Conservation (phyloP, 1,140 invertebrate genomes). For the Antheraea pernyi region DNA sequence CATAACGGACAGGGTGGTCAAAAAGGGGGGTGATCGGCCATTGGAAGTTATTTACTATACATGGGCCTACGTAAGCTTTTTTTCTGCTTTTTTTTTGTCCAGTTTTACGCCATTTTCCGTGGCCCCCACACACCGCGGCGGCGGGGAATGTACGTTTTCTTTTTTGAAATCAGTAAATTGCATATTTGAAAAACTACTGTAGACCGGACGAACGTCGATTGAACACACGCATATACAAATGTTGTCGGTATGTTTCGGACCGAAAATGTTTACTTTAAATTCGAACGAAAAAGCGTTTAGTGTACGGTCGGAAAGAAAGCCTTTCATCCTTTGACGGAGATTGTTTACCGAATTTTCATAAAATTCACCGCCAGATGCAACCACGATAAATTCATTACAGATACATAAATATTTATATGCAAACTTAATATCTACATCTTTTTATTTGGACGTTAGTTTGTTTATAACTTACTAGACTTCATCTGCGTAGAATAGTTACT, state of each 20-base stretch:
- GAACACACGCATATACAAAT: conserved; percentile 35
- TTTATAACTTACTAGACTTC: no score
- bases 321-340: conserved; percentile 3
- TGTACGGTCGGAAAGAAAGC: neutral
- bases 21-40: conserved; percentile 23
- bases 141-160: conserved; percentile 39
- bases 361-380: neutral
- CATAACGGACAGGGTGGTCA: conserved; percentile 5
- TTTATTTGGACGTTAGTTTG: no score
- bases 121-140: conserved; percentile 47
- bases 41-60: conserved; percentile 63
- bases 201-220: conserved; percentile 45
- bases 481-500: no score
- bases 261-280: conserved; percentile 20
- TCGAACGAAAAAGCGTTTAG: conserved; percentile 13
- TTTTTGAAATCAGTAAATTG: conserved; percentile 76
- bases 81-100: conserved; percentile 61
- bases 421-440: no score
- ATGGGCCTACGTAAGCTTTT: conserved; percentile 49
- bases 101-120: conserved; percentile 67
- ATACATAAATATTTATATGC: no score
- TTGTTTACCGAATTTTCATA: conserved; percentile 3
- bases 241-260: conserved; percentile 15
- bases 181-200: conserved; percentile 76
- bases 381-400: neutral